phyloP scores from a whole-genome alignment of 2,888 invertebrate species.

The Phalera bucephala region DNA sequence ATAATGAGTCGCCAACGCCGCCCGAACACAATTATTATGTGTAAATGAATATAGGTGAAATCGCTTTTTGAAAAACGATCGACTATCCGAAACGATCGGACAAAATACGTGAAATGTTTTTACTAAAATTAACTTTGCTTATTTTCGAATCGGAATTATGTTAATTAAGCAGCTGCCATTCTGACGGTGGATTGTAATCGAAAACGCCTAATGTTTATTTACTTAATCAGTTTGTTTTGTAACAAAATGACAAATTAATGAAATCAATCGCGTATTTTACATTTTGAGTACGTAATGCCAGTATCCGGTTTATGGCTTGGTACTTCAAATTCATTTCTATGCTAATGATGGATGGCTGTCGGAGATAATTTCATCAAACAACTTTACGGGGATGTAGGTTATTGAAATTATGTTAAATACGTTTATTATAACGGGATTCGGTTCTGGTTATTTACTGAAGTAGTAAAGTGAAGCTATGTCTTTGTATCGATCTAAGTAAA shows the following conservation, averaged over 20 bases:
- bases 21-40: conserved; percentile 73
- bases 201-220: conserved; percentile 63
- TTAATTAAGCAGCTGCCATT: conserved; percentile 60
- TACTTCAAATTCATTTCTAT: conserved; percentile 1
- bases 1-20: conserved; percentile 72
- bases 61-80: conserved; percentile 50
- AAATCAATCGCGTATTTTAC: conserved; percentile 29
- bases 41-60: conserved; percentile 67
- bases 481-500: no score
- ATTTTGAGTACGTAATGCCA: conserved; percentile 8
- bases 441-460: no score
- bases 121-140: conserved; percentile 60
- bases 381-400: background rate
- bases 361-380: background rate
- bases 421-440: no score
- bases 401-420: background rate
- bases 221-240: conserved; percentile 61
- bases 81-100: conserved; percentile 41
- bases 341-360: background rate
- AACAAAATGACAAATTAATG: conserved; percentile 37
- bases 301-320: background rate
- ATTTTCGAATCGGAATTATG: conserved; percentile 61
- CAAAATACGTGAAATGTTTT: conserved; percentile 51
- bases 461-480: no score
- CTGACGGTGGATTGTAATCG: conserved; percentile 57